Evolutionary conservation across 1,140 invertebrate genomes (phyloP).

Genomic region (Cheumatopsyche charites): DNA sequence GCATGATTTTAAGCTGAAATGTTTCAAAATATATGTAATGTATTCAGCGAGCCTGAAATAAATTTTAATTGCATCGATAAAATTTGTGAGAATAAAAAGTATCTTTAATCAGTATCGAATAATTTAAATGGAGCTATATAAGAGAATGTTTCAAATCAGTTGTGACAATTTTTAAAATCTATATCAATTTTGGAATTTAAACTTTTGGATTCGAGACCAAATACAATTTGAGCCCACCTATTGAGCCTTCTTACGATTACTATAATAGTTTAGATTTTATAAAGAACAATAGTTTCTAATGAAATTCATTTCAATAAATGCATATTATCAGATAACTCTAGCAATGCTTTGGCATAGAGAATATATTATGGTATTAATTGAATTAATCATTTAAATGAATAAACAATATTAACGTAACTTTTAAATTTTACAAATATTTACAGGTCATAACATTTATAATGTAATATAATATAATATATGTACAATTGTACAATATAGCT

Average conservation of each 20-base stretch:
- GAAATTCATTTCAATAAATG: slow-evolving; percentile 56
- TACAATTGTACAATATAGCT: not conserved
- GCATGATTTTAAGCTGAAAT: too few relatives aligned
- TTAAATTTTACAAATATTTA: slow-evolving; percentile 26
- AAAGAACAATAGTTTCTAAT: slow-evolving; percentile 27
- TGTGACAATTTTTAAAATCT: not conserved
- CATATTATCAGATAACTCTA: slow-evolving; percentile 62
- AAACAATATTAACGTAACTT: slow-evolving; percentile 17
- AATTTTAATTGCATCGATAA: too few relatives aligned
- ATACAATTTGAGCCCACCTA: not conserved
- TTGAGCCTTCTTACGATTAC: not conserved
- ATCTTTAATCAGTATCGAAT: not conserved
- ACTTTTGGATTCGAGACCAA: slow-evolving; percentile 12
- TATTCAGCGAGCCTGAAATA: too few relatives aligned
- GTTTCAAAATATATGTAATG: too few relatives aligned
- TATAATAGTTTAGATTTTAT: slow-evolving; percentile 1
- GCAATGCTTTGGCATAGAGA: slow-evolving; percentile 63
- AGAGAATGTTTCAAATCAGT: not conserved
- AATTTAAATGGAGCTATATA: not conserved
- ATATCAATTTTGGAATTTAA: slow-evolving; percentile 14
- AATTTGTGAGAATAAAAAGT: too few relatives aligned
- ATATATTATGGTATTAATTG: slow-evolving; percentile 44
- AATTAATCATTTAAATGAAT: slow-evolving; percentile 29
- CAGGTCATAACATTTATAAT: not conserved
- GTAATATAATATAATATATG: slow-evolving; percentile 1